Base-by-base conservation (phyloP, 2,113 vertebrate genomes). In the Aspiorhynchus laticeps region DNA sequence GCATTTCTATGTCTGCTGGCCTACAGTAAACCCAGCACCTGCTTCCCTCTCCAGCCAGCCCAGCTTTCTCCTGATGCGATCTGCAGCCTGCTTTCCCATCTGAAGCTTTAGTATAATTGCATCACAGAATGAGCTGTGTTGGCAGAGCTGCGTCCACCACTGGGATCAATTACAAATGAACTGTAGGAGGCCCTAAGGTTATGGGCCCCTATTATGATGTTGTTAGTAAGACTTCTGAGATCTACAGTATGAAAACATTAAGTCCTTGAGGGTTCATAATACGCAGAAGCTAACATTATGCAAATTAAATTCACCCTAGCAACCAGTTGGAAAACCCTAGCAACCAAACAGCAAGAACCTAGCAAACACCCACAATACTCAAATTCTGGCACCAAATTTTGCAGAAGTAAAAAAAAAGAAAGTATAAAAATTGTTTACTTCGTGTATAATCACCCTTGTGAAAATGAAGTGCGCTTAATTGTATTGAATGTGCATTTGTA, bases 131-230 rank as follows among this genome's bases (percentile, higher is more conserved):
- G 48, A 71, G 82, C 65, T 46, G 80, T 65, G 59, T 73, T 80
- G 80, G 56, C 80, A 31, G 88, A 48, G 82, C 21, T 85, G 56
- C 26, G 65, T 86, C 83, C 61, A 91, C 87, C 81, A 80, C 89
- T 63, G 90, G 87, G 90, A 92, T 91, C 89, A 90, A 90, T 91
- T 85, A 89, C 33, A 83, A 53, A 84, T 26, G 73, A 80, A 88
- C 84, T 53, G 65, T 36, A 78, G 61, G 77, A 81, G 38, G 71
- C 69, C 69, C 21, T n/a, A 14, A 51, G 41, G 53, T 80, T 61
- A 36, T 12, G 12, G 24, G 24, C 12, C 12, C 31, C 33, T 41
- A 26, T 38, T 36, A 81, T 43, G 36, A 61, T 26, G 36, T 36
- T 81, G 11, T 43, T 43, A 65, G 38, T 28, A 43, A 15, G 14